Percentiles rank a stretch among this genome's conserved stretches.
Conservation (phyloP, 2,113 vertebrate genomes). For the Hemicordylus capensis region DNA sequence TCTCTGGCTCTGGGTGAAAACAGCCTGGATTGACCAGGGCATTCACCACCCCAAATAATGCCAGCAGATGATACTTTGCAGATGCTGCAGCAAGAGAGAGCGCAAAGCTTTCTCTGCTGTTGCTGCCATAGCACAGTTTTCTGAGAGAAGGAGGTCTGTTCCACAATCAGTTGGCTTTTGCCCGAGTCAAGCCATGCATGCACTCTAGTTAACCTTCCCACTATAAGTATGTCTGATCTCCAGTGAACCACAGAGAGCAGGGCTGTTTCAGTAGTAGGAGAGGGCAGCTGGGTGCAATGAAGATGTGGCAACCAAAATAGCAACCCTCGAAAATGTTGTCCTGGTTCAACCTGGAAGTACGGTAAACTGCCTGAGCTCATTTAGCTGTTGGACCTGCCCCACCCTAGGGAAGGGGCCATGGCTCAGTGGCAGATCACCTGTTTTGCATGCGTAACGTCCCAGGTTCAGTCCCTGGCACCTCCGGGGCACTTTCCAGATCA, state of each 20-base stretch:
- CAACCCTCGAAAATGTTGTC: neutral
- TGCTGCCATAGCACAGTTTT: neutral
- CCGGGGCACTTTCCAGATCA: too few species aligned
- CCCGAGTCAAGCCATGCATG: neutral
- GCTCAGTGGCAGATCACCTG: too few species aligned
- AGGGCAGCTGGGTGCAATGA: neutral
- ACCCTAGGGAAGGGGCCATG: too few species aligned
- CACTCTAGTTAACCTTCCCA: neutral
- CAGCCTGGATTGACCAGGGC: neutral
- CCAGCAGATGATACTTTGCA: conserved; percentile 1
- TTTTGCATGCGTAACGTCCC: too few species aligned
- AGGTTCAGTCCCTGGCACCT: too few species aligned
- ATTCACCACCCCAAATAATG: conserved; percentile 3
- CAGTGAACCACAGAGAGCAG: neutral
- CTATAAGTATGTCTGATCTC: neutral
- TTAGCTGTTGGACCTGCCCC: neutral
- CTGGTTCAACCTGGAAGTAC: neutral
- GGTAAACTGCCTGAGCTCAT: neutral
- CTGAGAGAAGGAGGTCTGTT: neutral
- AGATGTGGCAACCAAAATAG: neutral
- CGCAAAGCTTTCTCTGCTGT: conserved; percentile 4
- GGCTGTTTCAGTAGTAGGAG: neutral
- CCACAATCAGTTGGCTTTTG: neutral
- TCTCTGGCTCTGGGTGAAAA: neutral
- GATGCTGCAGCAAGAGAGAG: neutral